Percentiles rank a stretch among this genome's conserved stretches.
phyloP scores from a whole-genome alignment of 2,113 vertebrate species.

The human (Homo sapiens) region GRCh38 chr5:95687501-95688000 shows the following conservation, averaged over 20 bases:
- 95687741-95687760: not conserved
- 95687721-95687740: not conserved
- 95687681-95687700: not conserved
- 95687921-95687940: no score
- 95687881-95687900: not conserved
- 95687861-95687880: not conserved
- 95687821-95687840: not conserved
- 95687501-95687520: not conserved
- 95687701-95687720: not conserved
- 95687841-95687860: not conserved
- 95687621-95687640: not conserved
- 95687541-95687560: not conserved
- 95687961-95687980: no score
- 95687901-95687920: not conserved
- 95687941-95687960: no score
- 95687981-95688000: no score
- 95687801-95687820: not conserved
- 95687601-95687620: not conserved
- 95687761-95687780: not conserved
- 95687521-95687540: not conserved
- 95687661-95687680: not conserved
- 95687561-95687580: slow-evolving; percentile 3
- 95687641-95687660: not conserved
- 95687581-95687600: not conserved
- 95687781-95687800: not conserved